Base-by-base conservation (phyloP, 2,888 invertebrate species). In the Catocala nupta region DNA sequence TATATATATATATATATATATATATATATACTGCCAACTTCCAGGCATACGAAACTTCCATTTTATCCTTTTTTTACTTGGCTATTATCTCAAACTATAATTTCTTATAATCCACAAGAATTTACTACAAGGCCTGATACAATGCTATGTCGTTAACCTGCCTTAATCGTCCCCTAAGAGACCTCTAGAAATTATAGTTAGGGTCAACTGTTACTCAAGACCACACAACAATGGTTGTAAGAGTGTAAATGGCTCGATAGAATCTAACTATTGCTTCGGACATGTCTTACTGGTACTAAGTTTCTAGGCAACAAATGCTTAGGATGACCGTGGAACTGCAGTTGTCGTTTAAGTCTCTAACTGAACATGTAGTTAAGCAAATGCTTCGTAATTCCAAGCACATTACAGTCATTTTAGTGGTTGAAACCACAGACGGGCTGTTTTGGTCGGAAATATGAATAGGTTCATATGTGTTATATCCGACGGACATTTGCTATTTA, bases 211-310 rank as follows among this genome's bases (percentile, higher is more conserved):
- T 10, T 9, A 39, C 5, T 39, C 10, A 25, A 25, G 44, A n/a
- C 44, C 44, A 12, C 9, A 52, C 47, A 16, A 16, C 16, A 16
- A 16, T 44, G 45, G 25, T 25, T 11, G 13, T 48, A 52, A 45
- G n/a, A 33, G 42, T 34, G 11, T 34, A 33, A 54, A 48, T 34
- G 42, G 16, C 16, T 16, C 43, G 12, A 58, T 58, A 36, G 16
- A 52, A 54, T 25, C 12, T 43, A 48, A 59, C 13, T 53, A 48
- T 59, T 49, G 5, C 12, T 52, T 25, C 25, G 48, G 9, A 59
- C 48, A 54, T 33, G 48, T 42, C 12, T 11, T 42, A 12, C 42
- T 48, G 11, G 52, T 9, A 9, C 9, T 39, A 39, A 39, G n/a
- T 47, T 45, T 9, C 39, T 45, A 7, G 5, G 25, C 34, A 36